Evolutionary conservation across 1,140 invertebrate species (phyloP), one percentile per base, ranked within the genome.

Genomic region (Trypoxylus dichotomus): DNA sequence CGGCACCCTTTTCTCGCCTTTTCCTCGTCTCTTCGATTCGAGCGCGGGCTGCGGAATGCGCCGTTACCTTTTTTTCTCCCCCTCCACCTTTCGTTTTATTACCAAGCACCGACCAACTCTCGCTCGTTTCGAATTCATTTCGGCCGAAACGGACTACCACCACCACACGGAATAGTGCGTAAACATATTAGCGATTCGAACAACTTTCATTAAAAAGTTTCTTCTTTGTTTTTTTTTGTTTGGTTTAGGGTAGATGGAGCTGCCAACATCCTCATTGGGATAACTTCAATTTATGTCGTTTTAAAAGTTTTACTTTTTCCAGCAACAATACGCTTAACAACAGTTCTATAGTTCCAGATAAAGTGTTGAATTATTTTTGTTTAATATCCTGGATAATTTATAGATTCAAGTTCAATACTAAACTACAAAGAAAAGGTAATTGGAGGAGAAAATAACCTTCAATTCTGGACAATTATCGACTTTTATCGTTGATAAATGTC

Each of bases 171-270:
- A 63, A 63, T 63, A 63, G 60, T 63, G 60, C 60, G 60, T 63
- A 63, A 63, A 63, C 21, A 63, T 63, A 63, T 63, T 63, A 63
- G 60, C 21, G 60, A 63, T 63, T 63, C 60, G 5, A 63, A 63
- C 60, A 63, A 63, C n/a, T 63, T 63, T 63, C 21, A 63, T 63
- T 63, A 63, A 63, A 63, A 63, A 63, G 60, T 63, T 63, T 19
- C 19, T 24, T 63, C n/a, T n/a, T n/a, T n/a, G n/a, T n/a, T 63
- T 63, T 63, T 63, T 11, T 21, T 6, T 3, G 60, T 27, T 19
- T 15, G 13, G 19, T 19, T 27, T 19, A 24, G n/a, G 3, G 43
- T 47, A 3, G 43, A 3, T 15, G 43, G 8, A 3, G 43, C n/a
- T 47, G 43, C 7, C 8, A 37, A 37, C 10, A 37, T 2, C 10